These are phyloP conservation scores for Festucalex cinctus DNA, from an alignment of 2,113 vertebrate species.

Conservation along the genomic window DNA sequence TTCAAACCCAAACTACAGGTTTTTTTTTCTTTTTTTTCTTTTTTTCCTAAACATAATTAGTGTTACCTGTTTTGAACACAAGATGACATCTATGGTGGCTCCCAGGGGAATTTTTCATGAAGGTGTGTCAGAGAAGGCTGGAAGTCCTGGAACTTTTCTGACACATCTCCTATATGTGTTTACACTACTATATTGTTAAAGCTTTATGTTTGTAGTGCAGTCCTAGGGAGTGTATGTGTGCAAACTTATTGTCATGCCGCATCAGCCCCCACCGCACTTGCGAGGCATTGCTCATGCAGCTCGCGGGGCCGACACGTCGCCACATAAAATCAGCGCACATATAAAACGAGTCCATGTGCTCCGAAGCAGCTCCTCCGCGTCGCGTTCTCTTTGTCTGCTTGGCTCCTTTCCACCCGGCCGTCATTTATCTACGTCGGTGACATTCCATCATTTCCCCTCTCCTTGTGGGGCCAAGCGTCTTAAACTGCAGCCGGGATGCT, in stretches of 20 bases:
- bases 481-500: constrained; percentile 12
- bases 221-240: constrained; percentile 1
- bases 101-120: neutral
- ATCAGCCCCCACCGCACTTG: constrained; percentile 23
- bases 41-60: no score
- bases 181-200: neutral
- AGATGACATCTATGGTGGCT: no score
- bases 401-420: neutral
- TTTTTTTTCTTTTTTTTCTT: no score
- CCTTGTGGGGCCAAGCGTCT: constrained; percentile 9
- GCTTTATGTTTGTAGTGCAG: neutral
- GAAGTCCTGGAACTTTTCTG: no score
- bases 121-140: neutral
- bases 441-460: constrained; percentile 7
- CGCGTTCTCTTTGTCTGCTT: constrained; percentile 7
- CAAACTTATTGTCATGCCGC: constrained; percentile 33
- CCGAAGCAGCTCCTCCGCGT: constrained; percentile 17
- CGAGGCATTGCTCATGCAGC: constrained; percentile 35
- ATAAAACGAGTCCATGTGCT: constrained; percentile 5
- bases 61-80: no score
- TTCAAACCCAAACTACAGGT: no score
- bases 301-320: constrained; percentile 21
- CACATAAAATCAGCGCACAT: constrained; percentile 30
- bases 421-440: constrained; percentile 23
- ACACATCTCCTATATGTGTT: neutral